Conservation (phyloP, 2,113 vertebrate genomes). For the Phycodurus eques region DNA sequence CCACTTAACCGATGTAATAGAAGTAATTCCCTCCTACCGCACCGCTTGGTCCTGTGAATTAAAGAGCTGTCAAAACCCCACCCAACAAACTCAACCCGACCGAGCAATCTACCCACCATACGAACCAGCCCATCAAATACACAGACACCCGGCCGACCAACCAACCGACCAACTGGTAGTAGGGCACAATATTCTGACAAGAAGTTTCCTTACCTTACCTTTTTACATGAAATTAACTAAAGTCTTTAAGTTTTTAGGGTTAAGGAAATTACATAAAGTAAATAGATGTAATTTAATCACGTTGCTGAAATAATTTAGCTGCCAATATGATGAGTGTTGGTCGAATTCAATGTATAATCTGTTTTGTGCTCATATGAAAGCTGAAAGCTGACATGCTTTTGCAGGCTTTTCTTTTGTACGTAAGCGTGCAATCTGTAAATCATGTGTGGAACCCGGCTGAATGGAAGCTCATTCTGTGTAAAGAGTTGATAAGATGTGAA, state of each 20-base stretch:
- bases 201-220: neutral
- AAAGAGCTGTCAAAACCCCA: slow-evolving; percentile 35
- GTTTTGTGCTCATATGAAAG: slow-evolving; percentile 29
- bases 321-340: neutral
- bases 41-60: slow-evolving; percentile 48
- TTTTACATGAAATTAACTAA: neutral
- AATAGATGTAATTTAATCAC: neutral
- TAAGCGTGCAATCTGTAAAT: neutral
- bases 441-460: neutral
- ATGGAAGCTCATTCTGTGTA: slow-evolving; percentile 18
- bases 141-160: too few species aligned
- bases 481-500: slow-evolving; percentile 3
- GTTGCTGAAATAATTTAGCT: neutral
- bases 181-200: too few species aligned
- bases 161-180: too few species aligned
- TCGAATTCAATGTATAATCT: slow-evolving; percentile 24
- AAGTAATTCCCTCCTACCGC: slow-evolving; percentile 57
- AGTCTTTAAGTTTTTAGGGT: too few species aligned
- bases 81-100: too few species aligned
- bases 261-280: neutral
- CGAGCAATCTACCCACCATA: too few species aligned
- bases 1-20: slow-evolving; percentile 30
- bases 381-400: neutral
- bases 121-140: too few species aligned
- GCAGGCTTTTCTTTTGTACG: slow-evolving; percentile 11